These are phyloP conservation scores for Rana temporaria DNA, from an alignment of 2,113 vertebrate species.

Conservation along the genomic window DNA sequence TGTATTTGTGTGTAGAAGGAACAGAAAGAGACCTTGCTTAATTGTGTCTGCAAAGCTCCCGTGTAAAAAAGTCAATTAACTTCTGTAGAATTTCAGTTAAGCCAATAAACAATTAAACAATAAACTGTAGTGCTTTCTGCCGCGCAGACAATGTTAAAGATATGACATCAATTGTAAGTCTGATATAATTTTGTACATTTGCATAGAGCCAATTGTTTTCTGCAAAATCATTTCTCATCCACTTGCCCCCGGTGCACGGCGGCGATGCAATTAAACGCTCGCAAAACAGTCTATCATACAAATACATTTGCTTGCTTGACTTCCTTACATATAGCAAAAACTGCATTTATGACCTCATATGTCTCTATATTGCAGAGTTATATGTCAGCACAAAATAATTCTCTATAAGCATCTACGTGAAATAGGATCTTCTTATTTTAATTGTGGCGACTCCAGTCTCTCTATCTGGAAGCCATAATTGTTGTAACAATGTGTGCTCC, in stretches of 20 bases:
- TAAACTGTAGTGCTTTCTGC: slow-evolving; percentile 48
- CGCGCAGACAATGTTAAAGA: slow-evolving; percentile 51
- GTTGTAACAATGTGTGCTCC: slow-evolving; percentile 39
- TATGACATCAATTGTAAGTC: slow-evolving; percentile 55
- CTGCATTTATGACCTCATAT: slow-evolving; percentile 50
- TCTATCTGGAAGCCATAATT: slow-evolving; percentile 38
- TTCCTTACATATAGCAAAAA: slow-evolving; percentile 53
- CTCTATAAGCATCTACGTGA: slow-evolving; percentile 46
- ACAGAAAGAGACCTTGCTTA: slow-evolving; percentile 39
- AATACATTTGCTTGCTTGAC: slow-evolving; percentile 55
- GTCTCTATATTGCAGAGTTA: slow-evolving; percentile 55
- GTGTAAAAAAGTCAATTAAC: slow-evolving; percentile 58
- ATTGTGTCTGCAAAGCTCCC: slow-evolving; percentile 52
- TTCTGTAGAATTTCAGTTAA: slow-evolving; percentile 56
- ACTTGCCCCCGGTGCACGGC: slow-evolving; percentile 51
- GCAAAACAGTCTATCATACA: slow-evolving; percentile 53
- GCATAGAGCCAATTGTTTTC: slow-evolving; percentile 54
- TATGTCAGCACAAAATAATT: slow-evolving; percentile 55
- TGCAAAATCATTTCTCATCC: slow-evolving; percentile 47
- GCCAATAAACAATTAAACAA: slow-evolving; percentile 58
- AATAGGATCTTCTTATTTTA: slow-evolving; percentile 46
- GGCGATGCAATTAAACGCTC: slow-evolving; percentile 54
- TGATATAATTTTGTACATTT: slow-evolving; percentile 56
- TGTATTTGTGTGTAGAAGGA: slow-evolving; percentile 3
- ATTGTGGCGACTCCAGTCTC: slow-evolving; percentile 33